A percentile compares a stretch with the other conserved stretches of the same genome.
Evolutionary conservation across 2,888 invertebrate genomes (phyloP).

Genomic region (Rhagonycha lutea): DNA sequence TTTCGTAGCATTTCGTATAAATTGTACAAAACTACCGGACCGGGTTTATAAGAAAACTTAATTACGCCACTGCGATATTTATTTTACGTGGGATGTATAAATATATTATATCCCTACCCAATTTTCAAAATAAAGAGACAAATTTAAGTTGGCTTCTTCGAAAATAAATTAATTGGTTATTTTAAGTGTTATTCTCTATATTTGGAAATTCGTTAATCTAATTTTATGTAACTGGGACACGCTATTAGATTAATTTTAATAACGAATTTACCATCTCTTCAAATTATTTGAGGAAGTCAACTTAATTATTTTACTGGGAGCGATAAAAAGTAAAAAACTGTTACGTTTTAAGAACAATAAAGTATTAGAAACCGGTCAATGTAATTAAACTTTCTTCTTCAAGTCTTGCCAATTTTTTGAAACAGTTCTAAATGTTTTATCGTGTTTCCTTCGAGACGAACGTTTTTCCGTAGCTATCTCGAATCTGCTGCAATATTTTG

Average conservation of each 20-base stretch:
- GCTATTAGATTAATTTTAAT: slow-evolving; percentile 2
- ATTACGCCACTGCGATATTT: slow-evolving; percentile 2
- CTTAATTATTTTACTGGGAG: neutral
- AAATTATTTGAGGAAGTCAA: neutral
- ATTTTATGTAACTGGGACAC: slow-evolving; percentile 1
- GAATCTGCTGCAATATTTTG: neutral
- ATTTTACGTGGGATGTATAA: neutral
- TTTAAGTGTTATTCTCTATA: neutral
- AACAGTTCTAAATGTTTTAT: neutral
- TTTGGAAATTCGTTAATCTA: slow-evolving; percentile 1
- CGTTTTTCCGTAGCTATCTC: neutral
- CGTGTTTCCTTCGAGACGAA: neutral
- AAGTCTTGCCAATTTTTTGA: neutral
- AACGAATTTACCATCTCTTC: neutral
- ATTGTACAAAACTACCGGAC: slow-evolving; percentile 9
- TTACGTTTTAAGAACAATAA: neutral
- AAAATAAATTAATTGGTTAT: neutral
- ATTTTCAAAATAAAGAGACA: neutral
- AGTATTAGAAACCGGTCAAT: neutral
- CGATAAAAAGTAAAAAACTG: neutral
- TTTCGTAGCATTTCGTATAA: neutral
- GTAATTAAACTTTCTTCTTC: neutral
- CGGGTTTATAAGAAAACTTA: slow-evolving; percentile 1
- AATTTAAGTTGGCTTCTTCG: neutral
- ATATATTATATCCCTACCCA: neutral